Evolutionary conservation across 2,113 vertebrate genomes (phyloP), one percentile per base, ranked within the genome.

Genomic region (Pundamilia nyererei): DNA sequence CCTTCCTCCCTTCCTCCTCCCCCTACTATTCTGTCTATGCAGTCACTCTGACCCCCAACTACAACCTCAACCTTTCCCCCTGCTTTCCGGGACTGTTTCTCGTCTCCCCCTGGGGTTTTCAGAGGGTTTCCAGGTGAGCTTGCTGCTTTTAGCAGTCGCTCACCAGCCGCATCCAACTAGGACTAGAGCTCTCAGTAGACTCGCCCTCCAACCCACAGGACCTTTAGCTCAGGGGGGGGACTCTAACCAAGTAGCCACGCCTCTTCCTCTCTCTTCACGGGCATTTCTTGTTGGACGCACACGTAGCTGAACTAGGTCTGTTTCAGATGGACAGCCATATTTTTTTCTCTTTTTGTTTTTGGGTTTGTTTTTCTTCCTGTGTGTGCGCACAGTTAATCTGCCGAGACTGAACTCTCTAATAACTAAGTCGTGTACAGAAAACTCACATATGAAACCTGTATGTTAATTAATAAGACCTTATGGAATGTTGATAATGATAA

Each of bases 401-500:
- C 87, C 54, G 72, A 88, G 91, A 93, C 89, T 79, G 93, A 95
- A 95, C 94, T 95, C 91, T 91, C 91, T 94, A 90, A 84, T 91
- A 89, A 90, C 93, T 90, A 89, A 89, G 86, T 94, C 91, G 60
- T 95, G 94, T 96, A 95, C 94, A 95, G 93, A 95, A 89, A 93
- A 90, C 90, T 91, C 87, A 93, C 93, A 90, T 95, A 94, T 95
- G 93, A 95, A 94, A 94, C 94, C 92, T 95, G 90, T 95, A 95
- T 96, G 94, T 95, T 95, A 91, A 92, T 93, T 92, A 95, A 93
- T 94, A 94, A 95, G 95, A 96, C 95, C 93, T 95, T 94, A 94
- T 93, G 95, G 95, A 96, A 96, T 95, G 95, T 96, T 96, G 92
- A 94, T 93, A 90, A 93, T 89, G 90, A 94, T 95, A 94, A 94